These are phyloP conservation scores for Phthorimaea operculella DNA, from an alignment of 1,140 invertebrate species.

Conservation along the genomic window DNA sequence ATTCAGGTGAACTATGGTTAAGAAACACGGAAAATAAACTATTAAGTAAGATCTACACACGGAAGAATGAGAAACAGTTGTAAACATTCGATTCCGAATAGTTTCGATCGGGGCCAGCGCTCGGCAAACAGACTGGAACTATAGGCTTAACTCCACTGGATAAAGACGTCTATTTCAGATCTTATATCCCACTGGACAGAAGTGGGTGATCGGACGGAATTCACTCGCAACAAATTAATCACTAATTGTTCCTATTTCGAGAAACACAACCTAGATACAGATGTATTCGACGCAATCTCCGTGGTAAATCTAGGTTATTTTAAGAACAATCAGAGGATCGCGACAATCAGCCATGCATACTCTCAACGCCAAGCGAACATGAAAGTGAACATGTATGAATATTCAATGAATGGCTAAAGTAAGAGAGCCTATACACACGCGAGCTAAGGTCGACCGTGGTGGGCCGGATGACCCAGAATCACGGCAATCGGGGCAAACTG, in stretches of 20 bases:
- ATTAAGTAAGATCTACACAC: not conserved
- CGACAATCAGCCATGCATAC: too few relatives aligned
- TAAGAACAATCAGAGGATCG: too few relatives aligned
- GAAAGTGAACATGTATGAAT: not conserved
- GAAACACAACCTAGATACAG: not conserved
- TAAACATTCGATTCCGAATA: slow-evolving; percentile 25
- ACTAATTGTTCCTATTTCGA: not conserved
- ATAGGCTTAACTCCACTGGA: not conserved
- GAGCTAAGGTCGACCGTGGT: not conserved
- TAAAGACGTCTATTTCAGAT: not conserved
- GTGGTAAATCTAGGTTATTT: too few relatives aligned
- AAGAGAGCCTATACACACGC: not conserved
- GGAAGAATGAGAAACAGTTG: slow-evolving; percentile 17
- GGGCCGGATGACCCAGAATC: not conserved
- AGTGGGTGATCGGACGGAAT: slow-evolving; percentile 1
- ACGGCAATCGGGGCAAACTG: not conserved
- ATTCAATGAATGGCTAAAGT: not conserved
- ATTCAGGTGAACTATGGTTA: not conserved
- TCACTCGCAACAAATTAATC: not conserved
- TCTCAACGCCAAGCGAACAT: too few relatives aligned
- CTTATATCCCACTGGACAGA: not conserved
- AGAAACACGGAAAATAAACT: not conserved
- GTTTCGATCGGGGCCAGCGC: slow-evolving; percentile 21
- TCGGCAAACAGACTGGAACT: slow-evolving; percentile 38
- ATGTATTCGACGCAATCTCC: too few relatives aligned